Evolutionary conservation across 2,797 vertebrate genomes (phyloP), one percentile per base, ranked within the genome.

Genomic region (Delichon dasypus): DNA sequence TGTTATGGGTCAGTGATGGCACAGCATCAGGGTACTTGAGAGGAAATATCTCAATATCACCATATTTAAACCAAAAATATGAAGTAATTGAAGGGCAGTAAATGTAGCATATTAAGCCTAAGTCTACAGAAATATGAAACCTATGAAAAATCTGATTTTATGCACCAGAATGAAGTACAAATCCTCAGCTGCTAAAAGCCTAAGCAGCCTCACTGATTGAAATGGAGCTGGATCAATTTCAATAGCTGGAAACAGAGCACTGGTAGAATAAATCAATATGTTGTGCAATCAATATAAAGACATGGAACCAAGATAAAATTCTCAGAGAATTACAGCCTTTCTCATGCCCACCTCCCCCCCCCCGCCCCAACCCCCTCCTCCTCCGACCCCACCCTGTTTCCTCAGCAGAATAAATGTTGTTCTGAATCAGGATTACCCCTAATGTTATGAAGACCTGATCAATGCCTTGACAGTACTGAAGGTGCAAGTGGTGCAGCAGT

Each of bases 1-100:
- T 73, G 51, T 92, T 91, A 88, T 26, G 36, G 88, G 73, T 93
- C 86, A 94, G 36, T 65, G 72, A 44, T 47, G 36, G 27, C 50
- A 61, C 27, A 78, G 25, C 34, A 73, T 30, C 3, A 2, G 77
- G 15, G 26, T 53, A 30, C 58, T 82, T 66, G 18, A 74, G 44
- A 88, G 25, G 27, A 90, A 88, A 72, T 14, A 1, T 67, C 79
- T 86, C 62, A 65, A 7, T 65, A 92, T 71, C 34, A n/a, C 22
- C 54, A 7, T 23, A 75, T 78, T 91, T 88, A 58, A 72, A 78
- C 8, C 1, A 6, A 82, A 90, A 93, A 76, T 68, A 13, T 19
- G 13, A 38, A 54, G 23, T 54, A 72, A 54, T 50, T 78, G 51
- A 81, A 81, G 34, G 11, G 11, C 7, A 88, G 67, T 53, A 53